Evolutionary conservation across 2,113 vertebrate genomes (phyloP).

Genomic region (Marcusenius ussheri): DNA sequence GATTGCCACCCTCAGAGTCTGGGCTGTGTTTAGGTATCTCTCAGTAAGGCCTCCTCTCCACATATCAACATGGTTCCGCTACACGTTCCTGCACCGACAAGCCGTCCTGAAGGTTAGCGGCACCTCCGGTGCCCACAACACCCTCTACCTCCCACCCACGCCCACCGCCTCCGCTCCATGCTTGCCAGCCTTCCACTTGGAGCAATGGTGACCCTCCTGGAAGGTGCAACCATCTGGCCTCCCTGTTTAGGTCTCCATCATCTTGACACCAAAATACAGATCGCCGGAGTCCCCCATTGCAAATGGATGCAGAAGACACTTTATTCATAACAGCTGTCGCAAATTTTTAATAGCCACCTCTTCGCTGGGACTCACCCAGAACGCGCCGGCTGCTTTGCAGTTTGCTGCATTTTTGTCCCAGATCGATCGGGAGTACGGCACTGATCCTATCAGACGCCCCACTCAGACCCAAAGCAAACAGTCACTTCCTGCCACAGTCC

Average conservation of each 20-base stretch:
- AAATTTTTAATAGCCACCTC: constrained; percentile 28
- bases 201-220: not conserved
- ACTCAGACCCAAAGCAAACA: constrained; percentile 2
- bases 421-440: constrained; percentile 22
- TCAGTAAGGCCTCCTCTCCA: not conserved
- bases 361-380: constrained; percentile 18
- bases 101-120: too few species aligned
- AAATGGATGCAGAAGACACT: constrained; percentile 2
- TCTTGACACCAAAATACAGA: constrained; percentile 26
- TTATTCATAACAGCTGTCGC: constrained; percentile 36
- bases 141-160: not conserved
- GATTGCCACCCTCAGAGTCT: constrained; percentile 12
- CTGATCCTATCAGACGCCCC: constrained; percentile 18
- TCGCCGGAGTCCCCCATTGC: constrained; percentile 9
- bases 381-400: not conserved
- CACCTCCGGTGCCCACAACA: not conserved
- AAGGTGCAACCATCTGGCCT: constrained; percentile 13
- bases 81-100: not conserved
- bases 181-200: not conserved
- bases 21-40: not conserved
- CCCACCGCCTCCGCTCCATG: not conserved
- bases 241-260: constrained; percentile 9
- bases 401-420: constrained; percentile 14
- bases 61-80: not conserved
- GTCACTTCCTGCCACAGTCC: constrained; percentile 20